Evolutionary conservation across 2,888 invertebrate genomes (phyloP).

Genomic region (Sesamia inferens): DNA sequence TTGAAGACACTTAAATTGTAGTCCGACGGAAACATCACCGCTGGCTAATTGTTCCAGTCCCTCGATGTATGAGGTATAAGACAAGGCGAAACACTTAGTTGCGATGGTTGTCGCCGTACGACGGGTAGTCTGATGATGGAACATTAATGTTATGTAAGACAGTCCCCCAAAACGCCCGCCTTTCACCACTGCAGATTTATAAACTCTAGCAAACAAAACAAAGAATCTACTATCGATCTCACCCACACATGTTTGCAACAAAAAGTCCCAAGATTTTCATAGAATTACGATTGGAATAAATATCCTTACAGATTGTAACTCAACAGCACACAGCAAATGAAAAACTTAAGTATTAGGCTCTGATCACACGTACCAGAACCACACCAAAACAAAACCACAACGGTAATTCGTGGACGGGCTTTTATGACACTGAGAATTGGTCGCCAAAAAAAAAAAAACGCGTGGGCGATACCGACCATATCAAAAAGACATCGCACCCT

Average conservation of each 20-base stretch:
- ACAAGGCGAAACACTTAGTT: too few relatives aligned
- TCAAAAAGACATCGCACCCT: background rate
- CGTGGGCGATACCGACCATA: background rate
- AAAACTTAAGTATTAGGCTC: slow-evolving; percentile 37
- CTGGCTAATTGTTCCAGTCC: too few relatives aligned
- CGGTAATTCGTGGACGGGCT: too few relatives aligned
- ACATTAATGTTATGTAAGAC: too few relatives aligned
- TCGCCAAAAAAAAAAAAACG: background rate
- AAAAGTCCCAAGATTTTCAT: slow-evolving; percentile 24
- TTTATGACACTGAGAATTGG: background rate
- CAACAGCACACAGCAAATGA: slow-evolving; percentile 31
- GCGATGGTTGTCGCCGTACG: too few relatives aligned
- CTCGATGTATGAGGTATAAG: too few relatives aligned
- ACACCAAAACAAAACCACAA: background rate
- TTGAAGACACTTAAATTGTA: too few relatives aligned
- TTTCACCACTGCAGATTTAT: too few relatives aligned
- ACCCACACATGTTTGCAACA: background rate
- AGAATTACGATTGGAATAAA: slow-evolving; percentile 29
- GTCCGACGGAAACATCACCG: too few relatives aligned
- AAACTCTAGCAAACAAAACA: background rate
- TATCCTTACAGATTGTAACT: slow-evolving; percentile 27
- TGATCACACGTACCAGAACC: background rate
- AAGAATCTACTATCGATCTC: slow-evolving; percentile 2
- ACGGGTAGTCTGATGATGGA: too few relatives aligned
- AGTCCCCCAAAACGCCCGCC: too few relatives aligned